phyloP scores from a whole-genome alignment of 2,888 invertebrate species.

The Dascillus cervinus region DNA sequence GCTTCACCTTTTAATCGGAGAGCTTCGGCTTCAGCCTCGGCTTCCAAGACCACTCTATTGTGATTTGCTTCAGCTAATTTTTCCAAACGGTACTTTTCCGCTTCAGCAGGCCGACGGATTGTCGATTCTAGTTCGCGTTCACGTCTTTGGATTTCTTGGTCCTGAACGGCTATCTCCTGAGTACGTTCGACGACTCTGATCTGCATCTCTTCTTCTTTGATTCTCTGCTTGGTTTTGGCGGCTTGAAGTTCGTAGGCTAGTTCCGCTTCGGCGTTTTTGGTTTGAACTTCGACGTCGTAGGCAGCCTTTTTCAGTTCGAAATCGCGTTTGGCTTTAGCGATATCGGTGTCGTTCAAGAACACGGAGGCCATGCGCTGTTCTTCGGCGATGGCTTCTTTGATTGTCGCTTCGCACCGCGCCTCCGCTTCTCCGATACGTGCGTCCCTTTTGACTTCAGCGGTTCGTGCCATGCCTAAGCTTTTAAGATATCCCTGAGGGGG shows the following conservation, averaged over 20 bases:
- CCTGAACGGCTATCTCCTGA: slow-evolving; percentile 91
- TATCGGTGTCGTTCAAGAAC: slow-evolving; percentile 92
- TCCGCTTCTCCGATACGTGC: slow-evolving; percentile 97
- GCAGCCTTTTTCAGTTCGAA: slow-evolving; percentile 96
- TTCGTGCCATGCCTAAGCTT: slow-evolving; percentile 90
- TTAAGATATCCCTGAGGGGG: slow-evolving; percentile 78
- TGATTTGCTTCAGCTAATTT: slow-evolving; percentile 92
- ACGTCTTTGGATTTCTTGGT: slow-evolving; percentile 88
- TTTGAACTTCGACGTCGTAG: slow-evolving; percentile 95
- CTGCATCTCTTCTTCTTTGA: slow-evolving; percentile 95
- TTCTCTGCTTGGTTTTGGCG: slow-evolving; percentile 87
- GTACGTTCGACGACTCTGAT: slow-evolving; percentile 85
- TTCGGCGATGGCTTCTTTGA: slow-evolving; percentile 93
- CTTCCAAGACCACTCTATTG: slow-evolving; percentile 82
- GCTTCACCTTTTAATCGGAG: slow-evolving; percentile 78
- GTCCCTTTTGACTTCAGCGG: slow-evolving; percentile 91
- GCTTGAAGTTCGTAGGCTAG: slow-evolving; percentile 90
- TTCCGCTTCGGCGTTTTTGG: slow-evolving; percentile 88
- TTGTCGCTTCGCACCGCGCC: slow-evolving; percentile 84
- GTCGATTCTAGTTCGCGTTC: slow-evolving; percentile 92
- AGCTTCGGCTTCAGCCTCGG: slow-evolving; percentile 92
- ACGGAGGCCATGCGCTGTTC: slow-evolving; percentile 93
- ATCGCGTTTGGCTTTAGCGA: slow-evolving; percentile 93
- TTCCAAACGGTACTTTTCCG: slow-evolving; percentile 85
- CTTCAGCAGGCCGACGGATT: slow-evolving; percentile 89